phyloP scores from a whole-genome alignment of 2,888 invertebrate genomes.

The Resseliella maxima region DNA sequence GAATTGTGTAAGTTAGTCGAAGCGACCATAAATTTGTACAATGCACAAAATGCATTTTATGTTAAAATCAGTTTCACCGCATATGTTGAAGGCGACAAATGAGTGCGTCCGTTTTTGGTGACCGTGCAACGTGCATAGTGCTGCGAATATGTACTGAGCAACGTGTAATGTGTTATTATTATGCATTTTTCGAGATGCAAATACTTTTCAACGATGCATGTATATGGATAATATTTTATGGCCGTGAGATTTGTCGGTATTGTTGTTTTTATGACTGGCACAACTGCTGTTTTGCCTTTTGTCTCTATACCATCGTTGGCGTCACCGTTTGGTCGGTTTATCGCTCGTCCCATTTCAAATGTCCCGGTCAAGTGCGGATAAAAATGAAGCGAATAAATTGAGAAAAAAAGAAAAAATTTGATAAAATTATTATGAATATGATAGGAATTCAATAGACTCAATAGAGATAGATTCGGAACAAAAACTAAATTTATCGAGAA shows the following conservation, averaged over 20 bases:
- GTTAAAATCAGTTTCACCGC: slow-evolving; percentile 40
- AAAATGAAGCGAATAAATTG: not conserved
- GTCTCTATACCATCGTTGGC: not conserved
- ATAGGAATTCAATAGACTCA: slow-evolving; percentile 42
- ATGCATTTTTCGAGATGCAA: not conserved
- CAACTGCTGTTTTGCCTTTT: slow-evolving; percentile 35
- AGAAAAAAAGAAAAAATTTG: slow-evolving; percentile 12
- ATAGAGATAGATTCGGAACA: not conserved
- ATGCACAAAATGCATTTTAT: slow-evolving; percentile 44
- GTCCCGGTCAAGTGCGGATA: not conserved
- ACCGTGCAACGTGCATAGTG: not conserved
- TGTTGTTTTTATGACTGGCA: slow-evolving; percentile 55
- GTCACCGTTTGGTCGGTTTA: not conserved
- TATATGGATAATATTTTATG: slow-evolving; percentile 53
- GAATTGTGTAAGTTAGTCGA: not conserved
- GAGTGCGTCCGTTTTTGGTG: slow-evolving; percentile 46
- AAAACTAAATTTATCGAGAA: not conserved
- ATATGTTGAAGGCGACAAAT: slow-evolving; percentile 55
- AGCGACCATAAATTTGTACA: slow-evolving; percentile 16
- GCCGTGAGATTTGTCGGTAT: slow-evolving; percentile 53
- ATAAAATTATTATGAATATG: slow-evolving; percentile 53
- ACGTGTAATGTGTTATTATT: not conserved
- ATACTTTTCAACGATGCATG: slow-evolving; percentile 1
- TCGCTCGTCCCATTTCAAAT: no score
- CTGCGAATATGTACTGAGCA: not conserved